phyloP scores from a whole-genome alignment of 2,113 vertebrate genomes.

The Hiodon alosoides region DNA sequence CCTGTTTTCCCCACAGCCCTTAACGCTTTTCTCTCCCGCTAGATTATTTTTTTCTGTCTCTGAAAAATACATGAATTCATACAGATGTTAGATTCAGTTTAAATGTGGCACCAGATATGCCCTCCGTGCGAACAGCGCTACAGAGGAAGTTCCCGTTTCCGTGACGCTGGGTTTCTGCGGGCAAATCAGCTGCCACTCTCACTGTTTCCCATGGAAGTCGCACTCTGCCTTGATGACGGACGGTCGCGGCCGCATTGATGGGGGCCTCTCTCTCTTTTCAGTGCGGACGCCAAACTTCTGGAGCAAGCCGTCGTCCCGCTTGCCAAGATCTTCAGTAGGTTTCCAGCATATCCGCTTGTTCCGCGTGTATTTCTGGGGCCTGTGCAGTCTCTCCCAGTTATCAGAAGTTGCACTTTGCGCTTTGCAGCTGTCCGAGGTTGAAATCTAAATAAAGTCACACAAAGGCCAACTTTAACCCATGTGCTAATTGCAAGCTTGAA shows the following conservation, averaged over 20 bases:
- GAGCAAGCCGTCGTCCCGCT: conserved; percentile 86
- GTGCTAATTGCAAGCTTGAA: conserved; percentile 8
- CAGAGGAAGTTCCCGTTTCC: too few species aligned
- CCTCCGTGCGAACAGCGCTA: too few species aligned
- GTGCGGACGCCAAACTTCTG: conserved; percentile 82
- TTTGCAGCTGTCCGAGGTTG: background rate
- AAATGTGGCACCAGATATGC: too few species aligned
- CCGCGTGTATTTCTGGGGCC: background rate
- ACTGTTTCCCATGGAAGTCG: background rate
- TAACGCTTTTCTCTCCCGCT: too few species aligned
- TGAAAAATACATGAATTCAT: too few species aligned
- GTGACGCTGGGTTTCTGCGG: background rate
- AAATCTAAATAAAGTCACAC: conserved; percentile 1
- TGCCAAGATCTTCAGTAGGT: conserved; percentile 85
- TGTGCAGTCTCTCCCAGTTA: background rate
- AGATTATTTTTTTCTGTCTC: too few species aligned
- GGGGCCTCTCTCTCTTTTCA: conserved; percentile 42
- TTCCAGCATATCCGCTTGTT: background rate
- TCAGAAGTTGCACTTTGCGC: background rate
- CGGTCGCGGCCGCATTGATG: background rate
- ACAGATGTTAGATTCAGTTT: too few species aligned
- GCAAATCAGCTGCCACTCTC: background rate
- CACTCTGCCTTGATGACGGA: background rate
- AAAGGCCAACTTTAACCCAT: background rate
- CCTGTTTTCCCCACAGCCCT: too few species aligned